Conservation (phyloP, 1,140 invertebrate genomes). For the Sinonovacula constricta region DNA sequence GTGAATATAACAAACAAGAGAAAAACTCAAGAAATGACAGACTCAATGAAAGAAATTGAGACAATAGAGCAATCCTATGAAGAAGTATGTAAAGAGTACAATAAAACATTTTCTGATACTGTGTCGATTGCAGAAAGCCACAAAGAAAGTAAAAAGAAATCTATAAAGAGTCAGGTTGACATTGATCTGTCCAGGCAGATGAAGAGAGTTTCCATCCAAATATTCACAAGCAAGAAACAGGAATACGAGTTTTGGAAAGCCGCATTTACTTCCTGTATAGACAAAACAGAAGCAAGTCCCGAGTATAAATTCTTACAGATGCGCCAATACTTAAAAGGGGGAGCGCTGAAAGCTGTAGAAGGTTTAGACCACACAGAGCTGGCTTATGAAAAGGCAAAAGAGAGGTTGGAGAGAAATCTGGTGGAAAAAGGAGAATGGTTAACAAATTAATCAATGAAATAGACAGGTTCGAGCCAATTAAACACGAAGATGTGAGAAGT, state of each 20-base stretch:
- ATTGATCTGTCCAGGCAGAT: not conserved
- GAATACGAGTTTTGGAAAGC: constrained; percentile 21
- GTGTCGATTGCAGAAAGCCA: not conserved
- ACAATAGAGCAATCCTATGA: not conserved
- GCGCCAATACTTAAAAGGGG: constrained; percentile 19
- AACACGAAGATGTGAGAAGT: constrained; percentile 16
- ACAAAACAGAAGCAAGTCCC: constrained; percentile 6
- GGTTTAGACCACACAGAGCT: not conserved
- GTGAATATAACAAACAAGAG: not conserved
- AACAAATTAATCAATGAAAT: constrained; percentile 14
- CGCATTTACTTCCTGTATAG: constrained; percentile 11
- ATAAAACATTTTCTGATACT: not conserved
- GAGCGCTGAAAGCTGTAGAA: constrained; percentile 18
- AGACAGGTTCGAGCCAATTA: constrained; percentile 11
- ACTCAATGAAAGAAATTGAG: not conserved
- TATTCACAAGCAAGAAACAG: constrained; percentile 2
- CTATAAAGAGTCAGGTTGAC: not conserved
- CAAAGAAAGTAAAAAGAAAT: not conserved
- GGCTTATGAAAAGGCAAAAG: constrained; percentile 15
- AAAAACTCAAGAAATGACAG: not conserved
- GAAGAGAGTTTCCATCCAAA: constrained; percentile 11
- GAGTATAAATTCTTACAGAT: constrained; percentile 29
- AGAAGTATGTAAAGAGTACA: not conserved
- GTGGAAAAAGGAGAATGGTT: not conserved
- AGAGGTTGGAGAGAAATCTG: constrained; percentile 27